Conservation (phyloP, 2,888 invertebrate genomes). For the Lasioglossum morio region DNA sequence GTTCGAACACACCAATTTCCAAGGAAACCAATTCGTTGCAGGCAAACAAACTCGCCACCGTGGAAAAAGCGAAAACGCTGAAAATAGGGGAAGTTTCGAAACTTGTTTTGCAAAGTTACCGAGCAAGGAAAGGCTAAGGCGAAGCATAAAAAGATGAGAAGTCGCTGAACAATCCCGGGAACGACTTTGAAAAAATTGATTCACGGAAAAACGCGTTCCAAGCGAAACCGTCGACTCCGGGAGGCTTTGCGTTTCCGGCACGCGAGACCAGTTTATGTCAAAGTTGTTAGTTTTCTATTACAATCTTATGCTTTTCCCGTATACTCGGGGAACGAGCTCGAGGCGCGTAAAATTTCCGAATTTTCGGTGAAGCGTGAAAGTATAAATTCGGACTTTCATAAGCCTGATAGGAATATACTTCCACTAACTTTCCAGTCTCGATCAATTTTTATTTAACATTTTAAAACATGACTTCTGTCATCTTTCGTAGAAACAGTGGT, state of each 20-base stretch:
- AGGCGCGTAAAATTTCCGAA: background rate
- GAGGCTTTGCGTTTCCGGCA: background rate
- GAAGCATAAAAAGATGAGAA: slow-evolving; percentile 13
- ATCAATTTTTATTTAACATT: no score
- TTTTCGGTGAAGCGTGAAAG: background rate
- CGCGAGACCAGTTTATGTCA: background rate
- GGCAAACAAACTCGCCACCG: background rate
- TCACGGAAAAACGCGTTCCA: background rate
- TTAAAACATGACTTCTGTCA: no score
- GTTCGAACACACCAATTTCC: background rate
- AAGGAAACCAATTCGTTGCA: slow-evolving; percentile 3
- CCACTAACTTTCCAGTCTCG: no score
- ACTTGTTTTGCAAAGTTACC: background rate
- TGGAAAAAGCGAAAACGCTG: background rate
- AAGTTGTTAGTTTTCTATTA: background rate
- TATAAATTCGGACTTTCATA: background rate
- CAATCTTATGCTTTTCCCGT: background rate
- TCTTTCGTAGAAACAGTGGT: no score
- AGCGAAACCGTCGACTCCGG: background rate
- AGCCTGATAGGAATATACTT: background rate
- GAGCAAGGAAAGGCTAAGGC: background rate
- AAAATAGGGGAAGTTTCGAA: background rate
- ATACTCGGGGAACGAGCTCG: background rate
- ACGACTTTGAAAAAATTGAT: slow-evolving; percentile 12
- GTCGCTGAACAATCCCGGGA: slow-evolving; percentile 1